Base-by-base conservation (phyloP, 2,888 invertebrate species). In the Phyllotreta cruciferae region DNA sequence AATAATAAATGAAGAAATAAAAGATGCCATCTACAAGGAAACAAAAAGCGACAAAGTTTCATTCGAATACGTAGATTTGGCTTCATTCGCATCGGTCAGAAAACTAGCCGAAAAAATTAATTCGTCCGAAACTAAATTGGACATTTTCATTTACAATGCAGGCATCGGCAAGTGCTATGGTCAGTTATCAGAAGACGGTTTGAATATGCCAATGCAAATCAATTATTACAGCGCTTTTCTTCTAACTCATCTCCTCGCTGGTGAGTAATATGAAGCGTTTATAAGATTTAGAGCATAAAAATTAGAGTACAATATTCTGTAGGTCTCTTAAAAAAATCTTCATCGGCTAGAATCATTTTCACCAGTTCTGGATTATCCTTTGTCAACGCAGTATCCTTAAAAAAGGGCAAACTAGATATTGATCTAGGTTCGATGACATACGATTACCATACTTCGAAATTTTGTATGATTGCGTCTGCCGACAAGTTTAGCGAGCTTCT, bases 211-310 rank as follows among this genome's bases (percentile, higher is more conserved):
- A 53, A 85, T 89, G 82, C 89, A 89, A 68, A 84, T 87, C 7
- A 91, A 91, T 70, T 86, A 90, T 73, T 87, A 88, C 71, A 90
- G 89, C 4, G 87, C 87, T 5, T 91, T 91, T 74, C 78, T 92
- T 14, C 79, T 92, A 56, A 90, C 90, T 0, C 81, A 87, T 64
- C 82, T 92, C 0, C 77, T 92, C 0, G 73, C 85, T 0, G 86
- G 87, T 67, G 67, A 65, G 57, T 49, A 34, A 36, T 52, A 5
- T 38, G 41, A 41, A 41, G 10, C 41, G n/a, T n/a, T n/a, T 52
- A 36, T 6, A 39, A 54, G 14, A 38, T 6, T 36, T 7, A 5
- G 13, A 11, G 14, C 13, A 2, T 11, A 14, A 53, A 3, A 14
- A 13, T 37, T 52, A 10, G 35, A 36, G 10, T 52, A n/a, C 41